These are phyloP conservation scores for Drosophila obscura DNA, from an alignment of 1,140 invertebrate genomes.

Conservation along the genomic window DNA sequence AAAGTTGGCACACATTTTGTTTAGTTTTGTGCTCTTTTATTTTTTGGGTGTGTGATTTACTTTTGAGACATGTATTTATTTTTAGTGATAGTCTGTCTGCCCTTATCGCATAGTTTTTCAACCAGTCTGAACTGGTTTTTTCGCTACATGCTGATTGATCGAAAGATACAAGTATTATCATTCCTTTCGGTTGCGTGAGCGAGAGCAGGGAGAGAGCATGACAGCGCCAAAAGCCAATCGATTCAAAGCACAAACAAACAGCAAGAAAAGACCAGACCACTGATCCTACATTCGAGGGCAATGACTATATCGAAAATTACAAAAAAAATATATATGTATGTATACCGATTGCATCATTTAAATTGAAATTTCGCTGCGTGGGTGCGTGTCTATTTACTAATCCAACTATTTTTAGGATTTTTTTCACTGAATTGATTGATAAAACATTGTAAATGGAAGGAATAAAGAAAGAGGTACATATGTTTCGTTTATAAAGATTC, in stretches of 20 bases:
- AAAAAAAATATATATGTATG: constrained; percentile 10
- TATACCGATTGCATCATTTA: constrained; percentile 56
- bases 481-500: constrained; percentile 14
- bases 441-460: no score
- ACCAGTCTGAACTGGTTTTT: constrained; percentile 31
- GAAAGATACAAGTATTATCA: constrained; percentile 19
- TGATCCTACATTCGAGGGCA: constrained; percentile 8
- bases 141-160: constrained; percentile 26
- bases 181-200: constrained; percentile 50
- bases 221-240: constrained; percentile 43
- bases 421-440: no score
- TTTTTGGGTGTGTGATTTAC: constrained; percentile 2
- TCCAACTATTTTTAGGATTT: no score
- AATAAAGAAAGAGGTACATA: not conserved
- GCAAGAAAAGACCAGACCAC: no score
- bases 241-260: constrained; percentile 25
- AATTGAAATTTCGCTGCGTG: constrained; percentile 27
- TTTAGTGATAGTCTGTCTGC: constrained; percentile 53
- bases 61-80: constrained; percentile 39
- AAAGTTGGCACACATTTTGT: constrained; percentile 52
- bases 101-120: constrained; percentile 52
- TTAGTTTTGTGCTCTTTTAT: constrained; percentile 33
- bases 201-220: constrained; percentile 25
- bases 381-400: no score
- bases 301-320: constrained; percentile 23